Conservation (phyloP, 2,113 vertebrate species). For the Pontoporia blainvillei region DNA sequence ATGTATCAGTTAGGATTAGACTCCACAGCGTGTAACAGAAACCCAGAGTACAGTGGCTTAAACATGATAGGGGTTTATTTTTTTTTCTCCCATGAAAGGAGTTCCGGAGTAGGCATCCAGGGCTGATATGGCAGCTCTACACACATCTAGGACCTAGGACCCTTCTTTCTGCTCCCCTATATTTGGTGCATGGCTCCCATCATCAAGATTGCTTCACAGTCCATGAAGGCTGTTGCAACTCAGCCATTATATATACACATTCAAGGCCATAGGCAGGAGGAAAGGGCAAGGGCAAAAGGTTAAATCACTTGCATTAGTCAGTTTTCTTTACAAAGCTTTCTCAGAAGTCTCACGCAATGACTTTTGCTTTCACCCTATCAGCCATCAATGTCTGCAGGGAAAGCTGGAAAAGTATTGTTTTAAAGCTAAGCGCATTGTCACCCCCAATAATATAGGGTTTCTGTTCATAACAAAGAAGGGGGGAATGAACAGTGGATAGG, state of each 20-base stretch:
- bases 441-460: background rate
- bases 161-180: background rate
- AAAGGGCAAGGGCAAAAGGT: background rate
- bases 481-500: background rate
- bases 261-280: background rate
- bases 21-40: background rate
- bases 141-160: background rate
- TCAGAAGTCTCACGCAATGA: background rate
- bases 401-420: background rate
- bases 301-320: constrained; percentile 20
- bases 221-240: background rate
- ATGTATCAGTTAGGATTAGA: background rate
- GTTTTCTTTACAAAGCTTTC: background rate
- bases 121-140: background rate
- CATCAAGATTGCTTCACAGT: background rate
- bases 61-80: background rate
- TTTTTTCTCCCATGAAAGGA: background rate
- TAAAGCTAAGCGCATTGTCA: background rate
- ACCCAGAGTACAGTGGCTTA: background rate
- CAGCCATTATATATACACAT: background rate
- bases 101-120: background rate
- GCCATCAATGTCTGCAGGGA: background rate
- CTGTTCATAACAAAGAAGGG: background rate
- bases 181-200: background rate
- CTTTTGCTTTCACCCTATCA: constrained; percentile 28